A percentile compares a stretch with the other conserved stretches of the same genome.
Conservation (phyloP, 2,888 invertebrate species). For the Pollenia angustigena region DNA sequence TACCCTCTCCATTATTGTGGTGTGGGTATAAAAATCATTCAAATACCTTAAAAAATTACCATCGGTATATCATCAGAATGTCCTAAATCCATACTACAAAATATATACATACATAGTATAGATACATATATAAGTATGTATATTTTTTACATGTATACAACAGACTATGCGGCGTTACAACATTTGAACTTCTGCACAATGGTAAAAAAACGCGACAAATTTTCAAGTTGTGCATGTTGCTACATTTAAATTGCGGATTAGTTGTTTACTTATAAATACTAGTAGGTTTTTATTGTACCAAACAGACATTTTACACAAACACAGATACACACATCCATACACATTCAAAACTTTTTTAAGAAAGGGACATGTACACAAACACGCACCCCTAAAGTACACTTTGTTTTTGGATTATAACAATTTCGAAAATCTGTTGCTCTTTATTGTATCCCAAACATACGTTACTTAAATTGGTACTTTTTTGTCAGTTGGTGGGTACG, state of each 20-base stretch:
- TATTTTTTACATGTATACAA: neutral
- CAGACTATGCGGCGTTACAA: constrained; percentile 45
- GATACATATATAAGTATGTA: neutral
- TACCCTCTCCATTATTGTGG: too few relatives aligned
- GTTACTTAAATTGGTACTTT: constrained; percentile 50
- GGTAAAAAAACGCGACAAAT: constrained; percentile 59
- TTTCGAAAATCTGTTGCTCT: constrained; percentile 84
- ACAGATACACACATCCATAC: neutral
- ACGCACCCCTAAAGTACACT: constrained; percentile 6
- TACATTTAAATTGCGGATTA: constrained; percentile 83
- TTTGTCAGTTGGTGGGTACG: constrained; percentile 28
- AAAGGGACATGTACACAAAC: neutral
- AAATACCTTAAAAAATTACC: constrained; percentile 52
- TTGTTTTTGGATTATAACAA: constrained; percentile 80
- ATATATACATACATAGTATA: neutral
- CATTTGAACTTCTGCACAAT: constrained; percentile 53
- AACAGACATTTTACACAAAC: constrained; percentile 17
- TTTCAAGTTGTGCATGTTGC: constrained; percentile 79
- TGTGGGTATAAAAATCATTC: neutral
- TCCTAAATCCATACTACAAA: constrained; percentile 1
- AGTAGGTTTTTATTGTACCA: constrained; percentile 40
- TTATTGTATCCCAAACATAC: constrained; percentile 11
- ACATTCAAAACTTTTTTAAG: neutral
- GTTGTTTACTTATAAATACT: constrained; percentile 71
- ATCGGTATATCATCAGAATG: constrained; percentile 32